Evolutionary conservation across 1,140 invertebrate species (phyloP).

Genomic region (Achatina immaculata): DNA sequence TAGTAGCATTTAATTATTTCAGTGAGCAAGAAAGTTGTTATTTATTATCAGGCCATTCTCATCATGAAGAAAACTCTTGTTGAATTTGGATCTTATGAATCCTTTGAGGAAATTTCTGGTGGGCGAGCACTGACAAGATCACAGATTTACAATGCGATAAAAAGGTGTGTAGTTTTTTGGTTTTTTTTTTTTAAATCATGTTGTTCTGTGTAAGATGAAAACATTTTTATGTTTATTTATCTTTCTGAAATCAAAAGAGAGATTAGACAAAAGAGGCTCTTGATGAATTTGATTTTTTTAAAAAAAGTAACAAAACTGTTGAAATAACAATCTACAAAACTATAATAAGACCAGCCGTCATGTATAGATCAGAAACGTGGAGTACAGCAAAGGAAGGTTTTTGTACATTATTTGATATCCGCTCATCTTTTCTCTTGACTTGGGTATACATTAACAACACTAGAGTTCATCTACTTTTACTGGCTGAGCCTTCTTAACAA

Average conservation of each 20-base stretch:
- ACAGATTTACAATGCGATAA: slow-evolving; percentile 54
- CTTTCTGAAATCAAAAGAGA: not conserved
- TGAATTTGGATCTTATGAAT: slow-evolving; percentile 63
- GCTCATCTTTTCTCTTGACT: not conserved
- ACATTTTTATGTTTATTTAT: not conserved
- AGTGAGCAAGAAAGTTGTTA: not conserved
- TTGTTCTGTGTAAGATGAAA: too few species aligned
- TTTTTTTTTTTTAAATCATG: not conserved
- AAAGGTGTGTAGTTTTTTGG: slow-evolving; percentile 17
- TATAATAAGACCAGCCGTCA: too few species aligned
- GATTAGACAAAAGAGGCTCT: not conserved
- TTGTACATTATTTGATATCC: not conserved
- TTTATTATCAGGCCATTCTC: slow-evolving; percentile 52
- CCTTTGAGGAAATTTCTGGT: slow-evolving; percentile 64
- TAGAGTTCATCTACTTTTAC: too few species aligned
- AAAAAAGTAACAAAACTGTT: not conserved
- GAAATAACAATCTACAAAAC: too few species aligned
- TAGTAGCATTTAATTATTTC: not conserved
- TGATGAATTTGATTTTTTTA: not conserved
- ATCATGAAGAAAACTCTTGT: slow-evolving; percentile 62
- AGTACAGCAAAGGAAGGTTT: too few species aligned
- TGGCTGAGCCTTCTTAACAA: too few species aligned
- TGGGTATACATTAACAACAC: not conserved
- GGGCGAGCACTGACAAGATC: slow-evolving; percentile 53
- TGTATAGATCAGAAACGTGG: too few species aligned